Base-by-base conservation (phyloP, 2,888 invertebrate species). In the Formica aserva region DNA sequence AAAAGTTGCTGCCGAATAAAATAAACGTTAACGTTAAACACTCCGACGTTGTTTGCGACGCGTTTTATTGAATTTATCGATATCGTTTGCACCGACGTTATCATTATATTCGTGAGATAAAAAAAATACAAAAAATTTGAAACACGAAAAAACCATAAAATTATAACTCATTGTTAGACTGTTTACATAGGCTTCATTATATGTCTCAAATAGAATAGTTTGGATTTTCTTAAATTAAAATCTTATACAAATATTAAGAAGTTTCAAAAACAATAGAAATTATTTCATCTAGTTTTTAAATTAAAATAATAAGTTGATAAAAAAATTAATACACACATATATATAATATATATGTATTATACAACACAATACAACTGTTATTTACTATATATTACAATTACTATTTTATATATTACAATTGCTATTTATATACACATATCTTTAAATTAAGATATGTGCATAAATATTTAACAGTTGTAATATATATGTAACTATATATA, bases 31-130 rank as follows among this genome's bases (percentile, higher is more conserved):
- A 45, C 15, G 11, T 63, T 45, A 63, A 75, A 75, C 32, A 6
- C 11, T 3, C 6, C 45, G 45, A 48, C 13, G 4, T 32, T 52
- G 11, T 76, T 76, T 76, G 48, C 38, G 15, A 29, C 3, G 3
- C 18, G 18, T 48, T 76, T 66, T 35, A 35, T 66, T 32, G 1
- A 35, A 76, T 22, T 75, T 11, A 76, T 66, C 35, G 32, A 26
- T 66, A 35, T 3, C 32, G 5, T 48, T 65, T 75, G 29, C 11
- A 75, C 26, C 22, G 18, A 35, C 18, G 8, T 75, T 63, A 75
- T 45, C 11, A 45, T 45, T 15, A 22, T 18, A 6, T 32, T 57
- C 11, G 55, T 11, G 22, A 67, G 26, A 18, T 57, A 35, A 35
- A 35, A 35, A 32, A 48, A 13, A 67, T 32, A 11, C 6, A n/a